Evolutionary conservation across 2,797 vertebrate species (phyloP).

Genomic region (Peromyscus eremicus): DNA sequence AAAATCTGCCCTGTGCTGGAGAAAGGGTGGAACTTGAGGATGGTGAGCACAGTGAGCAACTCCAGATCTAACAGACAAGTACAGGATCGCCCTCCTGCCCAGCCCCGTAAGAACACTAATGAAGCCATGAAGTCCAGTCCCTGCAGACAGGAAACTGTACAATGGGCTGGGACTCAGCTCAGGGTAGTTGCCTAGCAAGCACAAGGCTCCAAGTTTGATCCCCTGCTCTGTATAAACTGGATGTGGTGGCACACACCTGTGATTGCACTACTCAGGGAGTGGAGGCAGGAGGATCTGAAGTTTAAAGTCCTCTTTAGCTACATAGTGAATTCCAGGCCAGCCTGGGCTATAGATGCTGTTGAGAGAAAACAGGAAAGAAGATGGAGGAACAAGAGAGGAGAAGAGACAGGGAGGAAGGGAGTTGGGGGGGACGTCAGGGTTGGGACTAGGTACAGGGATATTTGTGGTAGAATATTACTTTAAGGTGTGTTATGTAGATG

Average conservation of each 20-base stretch:
- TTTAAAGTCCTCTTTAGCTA: not conserved
- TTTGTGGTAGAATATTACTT: too few species aligned
- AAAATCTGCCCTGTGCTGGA: not conserved
- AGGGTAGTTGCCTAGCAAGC: too few species aligned
- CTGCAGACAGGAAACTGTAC: accelerated
- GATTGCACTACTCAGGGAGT: not conserved
- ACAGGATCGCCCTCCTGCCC: not conserved
- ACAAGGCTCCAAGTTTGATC: not conserved
- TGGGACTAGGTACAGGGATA: not conserved
- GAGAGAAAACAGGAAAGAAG: not conserved
- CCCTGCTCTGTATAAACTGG: not conserved
- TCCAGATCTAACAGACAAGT: not conserved
- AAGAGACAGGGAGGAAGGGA: not conserved
- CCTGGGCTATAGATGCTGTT: not conserved
- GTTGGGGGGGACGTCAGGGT: accelerated
- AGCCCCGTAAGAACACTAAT: not conserved
- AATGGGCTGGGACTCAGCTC: not conserved
- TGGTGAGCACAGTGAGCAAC: not conserved
- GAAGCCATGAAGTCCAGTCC: too few species aligned
- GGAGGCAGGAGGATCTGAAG: not conserved
- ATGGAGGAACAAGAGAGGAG: not conserved
- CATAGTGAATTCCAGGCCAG: not conserved
- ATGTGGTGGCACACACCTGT: not conserved
- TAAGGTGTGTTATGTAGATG: too few species aligned
- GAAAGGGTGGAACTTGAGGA: accelerated